Conservation (phyloP, 2,797 vertebrate species). For the Amniataba percoides region DNA sequence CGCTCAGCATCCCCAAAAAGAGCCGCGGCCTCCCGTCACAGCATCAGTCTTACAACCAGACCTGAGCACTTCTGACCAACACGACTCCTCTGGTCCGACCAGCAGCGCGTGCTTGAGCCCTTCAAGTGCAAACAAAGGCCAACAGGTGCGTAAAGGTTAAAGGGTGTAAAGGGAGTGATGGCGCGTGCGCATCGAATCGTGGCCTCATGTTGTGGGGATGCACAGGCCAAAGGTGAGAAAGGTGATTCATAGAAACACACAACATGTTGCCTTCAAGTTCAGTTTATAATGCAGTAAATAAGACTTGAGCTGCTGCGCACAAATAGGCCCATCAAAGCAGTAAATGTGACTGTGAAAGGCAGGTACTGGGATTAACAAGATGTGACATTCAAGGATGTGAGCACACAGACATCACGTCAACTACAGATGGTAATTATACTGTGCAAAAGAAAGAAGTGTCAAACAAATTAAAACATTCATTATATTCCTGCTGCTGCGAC, state of each 20-base stretch:
- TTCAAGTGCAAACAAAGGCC: slow-evolving; percentile 5
- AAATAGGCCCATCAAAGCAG: background rate
- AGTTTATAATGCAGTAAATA: slow-evolving; percentile 14
- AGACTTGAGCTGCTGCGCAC: background rate
- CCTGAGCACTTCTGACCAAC: background rate
- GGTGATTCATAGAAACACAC: slow-evolving; percentile 4
- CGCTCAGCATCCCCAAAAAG: background rate
- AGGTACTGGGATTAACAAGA: background rate
- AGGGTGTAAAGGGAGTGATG: too few relatives aligned
- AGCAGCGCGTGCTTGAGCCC: background rate
- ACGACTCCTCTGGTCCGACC: background rate
- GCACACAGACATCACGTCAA: background rate
- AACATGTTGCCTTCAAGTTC: slow-evolving; percentile 8
- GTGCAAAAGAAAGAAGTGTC: background rate
- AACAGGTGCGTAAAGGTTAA: slow-evolving; percentile 38
- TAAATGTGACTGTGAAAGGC: background rate
- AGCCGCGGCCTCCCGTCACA: slow-evolving; percentile 35
- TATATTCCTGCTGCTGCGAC: background rate
- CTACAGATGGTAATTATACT: background rate
- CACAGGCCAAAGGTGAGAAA: background rate
- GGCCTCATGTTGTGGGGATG: background rate
- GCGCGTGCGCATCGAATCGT: background rate
- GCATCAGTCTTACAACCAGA: background rate
- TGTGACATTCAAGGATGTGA: background rate
- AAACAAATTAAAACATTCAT: slow-evolving; percentile 14